phyloP scores from a whole-genome alignment of 2,888 invertebrate genomes.

The Acleris emargana region DNA sequence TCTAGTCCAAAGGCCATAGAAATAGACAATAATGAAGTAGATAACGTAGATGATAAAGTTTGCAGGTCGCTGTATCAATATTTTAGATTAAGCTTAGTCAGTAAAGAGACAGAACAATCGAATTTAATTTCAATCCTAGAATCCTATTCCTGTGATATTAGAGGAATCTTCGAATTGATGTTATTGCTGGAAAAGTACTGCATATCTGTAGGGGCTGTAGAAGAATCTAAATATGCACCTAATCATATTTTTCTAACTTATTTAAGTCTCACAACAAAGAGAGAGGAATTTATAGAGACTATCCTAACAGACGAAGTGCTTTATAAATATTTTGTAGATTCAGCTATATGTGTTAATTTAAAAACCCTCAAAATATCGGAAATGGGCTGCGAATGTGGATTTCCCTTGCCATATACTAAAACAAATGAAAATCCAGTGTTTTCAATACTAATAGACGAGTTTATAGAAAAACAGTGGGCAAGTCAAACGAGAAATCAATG shows the following conservation, averaged over 20 bases:
- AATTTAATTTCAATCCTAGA: conserved; percentile 75
- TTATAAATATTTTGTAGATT: conserved; percentile 81
- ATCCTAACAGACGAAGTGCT: conserved; percentile 69
- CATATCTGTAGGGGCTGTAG: conserved; percentile 61
- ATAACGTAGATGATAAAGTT: conserved; percentile 54
- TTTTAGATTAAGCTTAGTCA: conserved; percentile 73
- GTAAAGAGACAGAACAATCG: conserved; percentile 66
- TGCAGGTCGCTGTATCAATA: conserved; percentile 74
- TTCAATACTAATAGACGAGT: conserved; percentile 81
- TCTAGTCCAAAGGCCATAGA: conserved; percentile 76
- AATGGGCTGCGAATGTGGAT: conserved; percentile 84
- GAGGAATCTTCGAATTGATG: conserved; percentile 67
- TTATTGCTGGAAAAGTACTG: conserved; percentile 73
- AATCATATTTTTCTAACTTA: conserved; percentile 74
- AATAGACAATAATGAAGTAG: conserved; percentile 62
- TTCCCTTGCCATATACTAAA: conserved; percentile 80
- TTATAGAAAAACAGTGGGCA: conserved; percentile 80
- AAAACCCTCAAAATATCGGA: conserved; percentile 67
- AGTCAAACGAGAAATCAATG: conserved; percentile 71
- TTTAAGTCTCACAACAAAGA: conserved; percentile 58
- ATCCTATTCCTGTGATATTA: conserved; percentile 76
- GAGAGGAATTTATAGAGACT: conserved; percentile 55
- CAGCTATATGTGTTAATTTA: conserved; percentile 83
- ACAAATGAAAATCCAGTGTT: conserved; percentile 73
- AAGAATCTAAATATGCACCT: conserved; percentile 71